Percentiles rank a stretch among this genome's conserved stretches.
These are phyloP conservation scores for Urocitellus parryii DNA, from an alignment of 2,113 vertebrate genomes.

Conservation along the genomic window DNA sequence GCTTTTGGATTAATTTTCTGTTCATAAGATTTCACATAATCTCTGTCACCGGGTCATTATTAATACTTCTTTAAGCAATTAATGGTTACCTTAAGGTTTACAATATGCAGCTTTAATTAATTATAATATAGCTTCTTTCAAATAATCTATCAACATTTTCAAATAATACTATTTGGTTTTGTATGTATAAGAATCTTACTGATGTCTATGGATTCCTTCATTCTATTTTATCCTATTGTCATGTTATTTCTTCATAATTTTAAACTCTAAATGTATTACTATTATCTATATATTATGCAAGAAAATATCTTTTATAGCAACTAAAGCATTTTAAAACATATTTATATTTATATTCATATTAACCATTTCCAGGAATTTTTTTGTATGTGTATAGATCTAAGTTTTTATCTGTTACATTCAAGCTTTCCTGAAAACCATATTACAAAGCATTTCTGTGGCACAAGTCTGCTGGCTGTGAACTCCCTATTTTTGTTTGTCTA, in stretches of 20 bases:
- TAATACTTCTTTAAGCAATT: not conserved
- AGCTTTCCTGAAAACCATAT: not conserved
- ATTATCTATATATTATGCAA: not conserved
- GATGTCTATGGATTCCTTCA: not conserved
- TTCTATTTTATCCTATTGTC: not conserved
- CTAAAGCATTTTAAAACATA: not conserved
- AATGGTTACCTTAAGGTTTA: not conserved
- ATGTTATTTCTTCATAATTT: not conserved
- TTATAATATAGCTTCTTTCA: not conserved
- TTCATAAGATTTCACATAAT: not conserved
- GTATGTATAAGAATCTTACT: not conserved
- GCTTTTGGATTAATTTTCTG: not conserved
- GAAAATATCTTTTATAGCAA: not conserved
- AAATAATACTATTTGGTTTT: not conserved
- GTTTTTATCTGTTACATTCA: not conserved
- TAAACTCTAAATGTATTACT: not conserved
- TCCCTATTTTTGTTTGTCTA: not conserved
- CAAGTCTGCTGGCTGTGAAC: not conserved
- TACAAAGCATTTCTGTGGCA: not conserved
- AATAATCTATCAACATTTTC: not conserved
- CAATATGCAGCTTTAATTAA: constrained; percentile 7
- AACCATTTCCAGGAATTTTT: not conserved
- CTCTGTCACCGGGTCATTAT: not conserved
- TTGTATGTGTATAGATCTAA: not conserved
- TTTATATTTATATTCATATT: not conserved